These are phyloP conservation scores for Spinibarbus caldwelli DNA, from an alignment of 2,797 vertebrate genomes.

Conservation along the genomic window DNA sequence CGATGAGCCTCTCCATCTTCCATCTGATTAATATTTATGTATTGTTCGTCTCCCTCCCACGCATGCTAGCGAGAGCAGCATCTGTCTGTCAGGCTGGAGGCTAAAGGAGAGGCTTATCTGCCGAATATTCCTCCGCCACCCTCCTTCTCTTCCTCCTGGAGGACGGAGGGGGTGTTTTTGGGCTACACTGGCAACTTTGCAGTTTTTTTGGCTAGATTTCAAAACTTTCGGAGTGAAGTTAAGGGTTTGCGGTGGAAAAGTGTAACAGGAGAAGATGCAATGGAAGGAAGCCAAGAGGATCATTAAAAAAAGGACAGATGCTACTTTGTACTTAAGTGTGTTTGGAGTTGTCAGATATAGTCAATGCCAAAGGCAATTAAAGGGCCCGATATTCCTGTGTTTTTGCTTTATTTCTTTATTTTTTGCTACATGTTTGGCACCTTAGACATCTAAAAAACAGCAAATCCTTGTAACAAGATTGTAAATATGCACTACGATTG, in stretches of 20 bases:
- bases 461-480: background rate
- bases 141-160: constrained; percentile 36
- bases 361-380: constrained; percentile 49
- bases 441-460: background rate
- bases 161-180: constrained; percentile 52
- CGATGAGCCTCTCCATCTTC: constrained; percentile 53
- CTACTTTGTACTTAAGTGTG: constrained; percentile 54
- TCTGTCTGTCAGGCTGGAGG: constrained; percentile 78
- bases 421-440: background rate
- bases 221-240: constrained; percentile 61
- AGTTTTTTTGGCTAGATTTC: constrained; percentile 66
- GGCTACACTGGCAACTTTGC: constrained; percentile 64
- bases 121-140: constrained; percentile 71
- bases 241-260: constrained; percentile 24
- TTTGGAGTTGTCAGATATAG: constrained; percentile 25
- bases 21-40: constrained; percentile 76
- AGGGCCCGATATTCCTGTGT: background rate
- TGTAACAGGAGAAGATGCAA: constrained; percentile 32
- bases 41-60: constrained; percentile 67
- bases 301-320: constrained; percentile 51
- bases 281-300: constrained; percentile 42
- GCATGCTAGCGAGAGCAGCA: constrained; percentile 70
- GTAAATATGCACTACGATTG: background rate
- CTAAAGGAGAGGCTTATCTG: constrained; percentile 67
- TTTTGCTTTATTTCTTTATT: background rate